Evolutionary conservation across 2,888 invertebrate genomes (phyloP).

Genomic region (Melanostoma scalare): DNA sequence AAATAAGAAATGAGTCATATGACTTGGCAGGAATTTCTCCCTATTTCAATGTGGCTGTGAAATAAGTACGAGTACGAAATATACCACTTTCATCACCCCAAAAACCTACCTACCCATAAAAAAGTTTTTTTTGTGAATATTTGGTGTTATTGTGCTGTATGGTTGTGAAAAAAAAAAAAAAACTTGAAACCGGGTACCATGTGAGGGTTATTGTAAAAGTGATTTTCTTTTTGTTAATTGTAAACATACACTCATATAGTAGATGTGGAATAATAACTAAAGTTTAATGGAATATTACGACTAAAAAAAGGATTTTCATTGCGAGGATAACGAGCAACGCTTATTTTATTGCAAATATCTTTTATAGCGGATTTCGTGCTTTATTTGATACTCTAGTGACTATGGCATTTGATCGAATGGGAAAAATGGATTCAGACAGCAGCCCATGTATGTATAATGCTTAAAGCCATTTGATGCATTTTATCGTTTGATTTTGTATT

Average conservation of each 20-base stretch:
- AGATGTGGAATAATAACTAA: slow-evolving; percentile 19
- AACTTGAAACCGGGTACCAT: background rate
- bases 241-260: background rate
- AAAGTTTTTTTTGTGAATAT: background rate
- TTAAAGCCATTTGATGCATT: slow-evolving; percentile 22
- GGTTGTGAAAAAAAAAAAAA: slow-evolving; percentile 20
- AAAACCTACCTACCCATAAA: background rate
- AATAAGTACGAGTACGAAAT: background rate
- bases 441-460: slow-evolving; percentile 40
- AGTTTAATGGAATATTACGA: slow-evolving; percentile 4
- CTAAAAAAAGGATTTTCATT: background rate
- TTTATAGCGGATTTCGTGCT: slow-evolving; percentile 14
- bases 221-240: slow-evolving; percentile 14
- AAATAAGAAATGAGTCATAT: background rate
- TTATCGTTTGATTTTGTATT: background rate
- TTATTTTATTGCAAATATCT: slow-evolving; percentile 21
- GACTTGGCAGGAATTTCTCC: background rate
- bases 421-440: slow-evolving; percentile 41
- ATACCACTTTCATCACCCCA: slow-evolving; percentile 2
- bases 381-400: slow-evolving; percentile 23
- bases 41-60: background rate
- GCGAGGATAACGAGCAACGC: slow-evolving; percentile 1
- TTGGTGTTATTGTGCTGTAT: slow-evolving; percentile 12
- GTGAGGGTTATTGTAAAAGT: slow-evolving; percentile 25
- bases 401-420: slow-evolving; percentile 42